Conservation (phyloP, 2,797 vertebrate species). For the Neoniphon sammara region DNA sequence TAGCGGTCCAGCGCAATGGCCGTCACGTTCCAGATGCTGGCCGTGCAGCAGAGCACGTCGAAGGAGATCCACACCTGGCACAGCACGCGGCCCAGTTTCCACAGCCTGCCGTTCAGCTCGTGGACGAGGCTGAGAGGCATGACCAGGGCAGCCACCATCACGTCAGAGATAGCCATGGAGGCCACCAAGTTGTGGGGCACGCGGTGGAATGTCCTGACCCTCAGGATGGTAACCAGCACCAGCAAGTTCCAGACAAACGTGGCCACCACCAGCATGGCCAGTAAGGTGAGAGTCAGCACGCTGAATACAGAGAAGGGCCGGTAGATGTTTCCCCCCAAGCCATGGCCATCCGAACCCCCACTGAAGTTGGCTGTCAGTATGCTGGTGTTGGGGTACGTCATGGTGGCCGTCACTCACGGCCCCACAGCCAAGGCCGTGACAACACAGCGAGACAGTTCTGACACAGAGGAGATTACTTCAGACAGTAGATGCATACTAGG, state of each 20-base stretch:
- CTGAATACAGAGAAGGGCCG: slow-evolving; percentile 87
- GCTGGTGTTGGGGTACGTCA: slow-evolving; percentile 80
- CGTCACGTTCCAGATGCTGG: slow-evolving; percentile 98
- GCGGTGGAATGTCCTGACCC: slow-evolving; percentile 93
- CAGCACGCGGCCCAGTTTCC: slow-evolving; percentile 90
- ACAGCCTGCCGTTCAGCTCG: slow-evolving; percentile 89
- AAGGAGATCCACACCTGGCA: slow-evolving; percentile 97
- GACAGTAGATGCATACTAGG: slow-evolving; percentile 61
- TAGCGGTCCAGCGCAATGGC: slow-evolving; percentile 97
- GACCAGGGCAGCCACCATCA: slow-evolving; percentile 95
- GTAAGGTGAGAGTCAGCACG: slow-evolving; percentile 88
- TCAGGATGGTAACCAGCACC: slow-evolving; percentile 93
- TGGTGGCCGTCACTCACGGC: slow-evolving; percentile 67
- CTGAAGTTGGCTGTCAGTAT: slow-evolving; percentile 70
- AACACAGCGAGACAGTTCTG: slow-evolving; percentile 20
- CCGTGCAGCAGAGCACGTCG: slow-evolving; percentile 96
- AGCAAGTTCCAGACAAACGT: slow-evolving; percentile 96
- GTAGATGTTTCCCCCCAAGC: slow-evolving; percentile 75
- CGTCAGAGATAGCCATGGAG: slow-evolving; percentile 95
- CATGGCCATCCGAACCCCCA: slow-evolving; percentile 68
- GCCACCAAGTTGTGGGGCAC: slow-evolving; percentile 98
- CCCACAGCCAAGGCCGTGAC: slow-evolving; percentile 39
- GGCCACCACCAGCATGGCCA: slow-evolving; percentile 90
- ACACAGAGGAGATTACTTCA: slow-evolving; percentile 35
- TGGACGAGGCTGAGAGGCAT: slow-evolving; percentile 96